Evolutionary conservation across 2,888 invertebrate species (phyloP).

Genomic region (Andrena camellia): DNA sequence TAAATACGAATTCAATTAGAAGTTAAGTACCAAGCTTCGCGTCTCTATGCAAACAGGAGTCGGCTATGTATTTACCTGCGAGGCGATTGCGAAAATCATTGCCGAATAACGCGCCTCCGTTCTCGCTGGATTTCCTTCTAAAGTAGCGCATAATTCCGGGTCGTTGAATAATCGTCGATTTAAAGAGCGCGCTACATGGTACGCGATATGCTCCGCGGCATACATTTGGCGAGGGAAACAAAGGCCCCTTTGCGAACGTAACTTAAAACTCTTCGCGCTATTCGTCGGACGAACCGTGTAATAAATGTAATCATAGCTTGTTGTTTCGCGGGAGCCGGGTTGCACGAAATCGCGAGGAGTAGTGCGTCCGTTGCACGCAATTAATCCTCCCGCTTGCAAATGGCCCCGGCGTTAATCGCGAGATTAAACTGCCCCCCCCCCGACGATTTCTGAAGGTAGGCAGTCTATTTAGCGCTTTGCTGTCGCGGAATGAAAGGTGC

Average conservation of each 20-base stretch:
- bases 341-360: slow-evolving; percentile 3
- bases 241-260: slow-evolving; percentile 15
- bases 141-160: slow-evolving; percentile 23
- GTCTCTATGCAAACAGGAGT: slow-evolving; percentile 10
- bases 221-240: slow-evolving; percentile 26
- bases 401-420: slow-evolving; percentile 18
- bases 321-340: slow-evolving; percentile 12
- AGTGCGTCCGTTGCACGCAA: slow-evolving; percentile 7
- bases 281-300: slow-evolving; percentile 16
- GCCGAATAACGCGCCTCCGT: slow-evolving; percentile 8
- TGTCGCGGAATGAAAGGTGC: neutral
- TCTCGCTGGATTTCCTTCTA: slow-evolving; percentile 7
- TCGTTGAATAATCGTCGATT: slow-evolving; percentile 14
- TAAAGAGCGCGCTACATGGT: neutral
- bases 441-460: neutral
- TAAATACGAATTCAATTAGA: too few relatives aligned
- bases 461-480: neutral
- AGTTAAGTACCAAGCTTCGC: too few relatives aligned
- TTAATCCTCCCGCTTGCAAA: slow-evolving; percentile 20
- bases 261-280: slow-evolving; percentile 26
- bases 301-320: slow-evolving; percentile 26
- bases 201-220: slow-evolving; percentile 5
- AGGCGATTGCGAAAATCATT: slow-evolving; percentile 43
- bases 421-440: neutral
- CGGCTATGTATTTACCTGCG: neutral